Evolutionary conservation across 2,888 invertebrate genomes (phyloP).

Genomic region (Synanthedon vespiformis): DNA sequence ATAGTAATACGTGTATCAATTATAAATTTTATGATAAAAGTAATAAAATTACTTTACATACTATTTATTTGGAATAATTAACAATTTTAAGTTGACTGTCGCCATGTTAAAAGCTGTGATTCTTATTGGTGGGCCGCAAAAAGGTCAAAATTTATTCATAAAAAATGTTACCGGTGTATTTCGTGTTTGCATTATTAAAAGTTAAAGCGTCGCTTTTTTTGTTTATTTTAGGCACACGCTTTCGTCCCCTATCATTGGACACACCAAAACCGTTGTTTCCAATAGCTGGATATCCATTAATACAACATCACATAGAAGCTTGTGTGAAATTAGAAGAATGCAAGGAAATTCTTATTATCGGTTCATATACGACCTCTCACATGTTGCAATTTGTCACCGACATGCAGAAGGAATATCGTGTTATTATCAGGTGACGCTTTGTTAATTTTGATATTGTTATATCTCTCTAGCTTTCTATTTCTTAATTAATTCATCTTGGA

Average conservation of each 20-base stretch:
- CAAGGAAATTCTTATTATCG: conserved; percentile 93
- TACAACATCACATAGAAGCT: conserved; percentile 97
- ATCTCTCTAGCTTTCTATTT: background rate
- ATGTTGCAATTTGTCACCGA: conserved; percentile 88
- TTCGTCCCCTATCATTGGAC: conserved; percentile 95
- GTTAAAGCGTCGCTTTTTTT: background rate
- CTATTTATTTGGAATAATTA: too few species aligned
- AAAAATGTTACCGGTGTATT: background rate
- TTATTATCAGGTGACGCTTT: conserved; percentile 76
- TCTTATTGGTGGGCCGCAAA: conserved; percentile 93
- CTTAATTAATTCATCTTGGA: too few species aligned
- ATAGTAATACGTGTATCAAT: background rate
- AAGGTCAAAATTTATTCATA: conserved; percentile 73
- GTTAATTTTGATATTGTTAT: background rate
- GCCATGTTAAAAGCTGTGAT: conserved; percentile 87
- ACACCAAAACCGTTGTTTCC: conserved; percentile 98
- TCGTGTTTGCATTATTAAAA: background rate
- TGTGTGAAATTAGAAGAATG: conserved; percentile 82
- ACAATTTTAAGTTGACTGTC: too few species aligned
- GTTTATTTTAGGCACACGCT: conserved; percentile 84
- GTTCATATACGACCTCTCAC: conserved; percentile 88
- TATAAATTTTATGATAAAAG: background rate
- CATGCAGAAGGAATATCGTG: conserved; percentile 85
- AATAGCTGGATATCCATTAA: conserved; percentile 93
- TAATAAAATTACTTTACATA: too few species aligned